phyloP scores from a whole-genome alignment of 64 coral and sea anemone genomes.

The Pocillopora verrucosa region DNA sequence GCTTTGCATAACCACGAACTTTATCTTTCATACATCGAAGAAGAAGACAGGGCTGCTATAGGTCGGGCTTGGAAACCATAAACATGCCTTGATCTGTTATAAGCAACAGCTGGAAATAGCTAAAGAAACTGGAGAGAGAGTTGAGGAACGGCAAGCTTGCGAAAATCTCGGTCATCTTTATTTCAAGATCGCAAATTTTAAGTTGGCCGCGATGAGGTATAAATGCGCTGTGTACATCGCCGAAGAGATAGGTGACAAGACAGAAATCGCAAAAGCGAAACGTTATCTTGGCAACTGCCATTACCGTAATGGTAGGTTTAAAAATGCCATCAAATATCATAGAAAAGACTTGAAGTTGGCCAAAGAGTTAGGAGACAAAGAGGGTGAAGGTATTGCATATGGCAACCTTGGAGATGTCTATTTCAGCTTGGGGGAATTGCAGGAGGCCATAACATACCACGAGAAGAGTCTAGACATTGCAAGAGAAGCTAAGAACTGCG shows the following conservation, averaged over 20 bases:
- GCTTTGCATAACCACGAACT: neutral
- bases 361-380: neutral
- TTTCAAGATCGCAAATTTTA: neutral
- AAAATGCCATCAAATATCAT: neutral
- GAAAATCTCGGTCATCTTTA: neutral
- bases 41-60: neutral
- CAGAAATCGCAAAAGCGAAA: neutral
- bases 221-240: neutral
- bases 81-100: neutral
- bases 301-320: neutral
- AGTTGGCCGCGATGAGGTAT: neutral
- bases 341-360: neutral
- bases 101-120: neutral
- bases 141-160: neutral
- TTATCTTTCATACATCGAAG: neutral
- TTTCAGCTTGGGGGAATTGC: neutral
- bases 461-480: neutral
- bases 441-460: constrained; percentile 1
- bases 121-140: neutral
- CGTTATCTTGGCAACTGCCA: neutral
- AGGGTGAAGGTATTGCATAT: neutral
- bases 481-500: neutral
- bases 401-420: neutral
- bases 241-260: neutral
- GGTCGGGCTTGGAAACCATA: neutral